These are phyloP conservation scores for Biston stratarius DNA, from an alignment of 2,888 invertebrate genomes.

Conservation along the genomic window DNA sequence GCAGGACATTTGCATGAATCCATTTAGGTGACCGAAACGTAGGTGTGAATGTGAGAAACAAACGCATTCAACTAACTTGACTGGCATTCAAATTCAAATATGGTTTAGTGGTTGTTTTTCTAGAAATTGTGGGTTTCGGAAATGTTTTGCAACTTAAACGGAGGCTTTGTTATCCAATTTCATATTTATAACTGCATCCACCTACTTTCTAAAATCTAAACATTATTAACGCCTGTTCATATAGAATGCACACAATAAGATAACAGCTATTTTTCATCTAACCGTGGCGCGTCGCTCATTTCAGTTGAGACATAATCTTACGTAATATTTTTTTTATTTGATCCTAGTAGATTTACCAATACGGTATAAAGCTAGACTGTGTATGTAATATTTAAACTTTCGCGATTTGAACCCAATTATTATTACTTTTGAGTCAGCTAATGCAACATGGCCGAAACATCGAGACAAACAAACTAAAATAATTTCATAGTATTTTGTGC, in stretches of 20 bases:
- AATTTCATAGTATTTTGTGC: too few relatives aligned
- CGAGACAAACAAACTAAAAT: too few relatives aligned
- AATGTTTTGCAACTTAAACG: neutral
- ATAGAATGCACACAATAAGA: too few relatives aligned
- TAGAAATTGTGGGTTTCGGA: conserved; percentile 11
- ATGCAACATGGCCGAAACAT: too few relatives aligned
- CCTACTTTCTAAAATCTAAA: conserved; percentile 12
- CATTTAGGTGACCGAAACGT: conserved; percentile 63
- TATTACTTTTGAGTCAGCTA: too few relatives aligned
- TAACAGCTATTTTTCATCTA: neutral
- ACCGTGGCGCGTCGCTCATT: neutral
- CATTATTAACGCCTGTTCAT: neutral
- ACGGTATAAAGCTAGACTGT: too few relatives aligned
- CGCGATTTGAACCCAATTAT: too few relatives aligned
- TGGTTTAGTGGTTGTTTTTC: conserved; percentile 6
- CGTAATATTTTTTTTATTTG: too few relatives aligned
- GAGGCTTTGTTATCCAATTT: conserved; percentile 11
- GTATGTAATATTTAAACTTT: too few relatives aligned
- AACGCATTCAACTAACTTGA: conserved; percentile 35
- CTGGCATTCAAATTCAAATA: conserved; percentile 38
- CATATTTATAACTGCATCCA: conserved; percentile 10
- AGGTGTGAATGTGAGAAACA: conserved; percentile 60
- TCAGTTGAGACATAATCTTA: too few relatives aligned
- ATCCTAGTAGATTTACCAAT: too few relatives aligned
- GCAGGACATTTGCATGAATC: conserved; percentile 62